Conservation (phyloP, 2,113 vertebrate genomes). For the Donacobius atricapilla region DNA sequence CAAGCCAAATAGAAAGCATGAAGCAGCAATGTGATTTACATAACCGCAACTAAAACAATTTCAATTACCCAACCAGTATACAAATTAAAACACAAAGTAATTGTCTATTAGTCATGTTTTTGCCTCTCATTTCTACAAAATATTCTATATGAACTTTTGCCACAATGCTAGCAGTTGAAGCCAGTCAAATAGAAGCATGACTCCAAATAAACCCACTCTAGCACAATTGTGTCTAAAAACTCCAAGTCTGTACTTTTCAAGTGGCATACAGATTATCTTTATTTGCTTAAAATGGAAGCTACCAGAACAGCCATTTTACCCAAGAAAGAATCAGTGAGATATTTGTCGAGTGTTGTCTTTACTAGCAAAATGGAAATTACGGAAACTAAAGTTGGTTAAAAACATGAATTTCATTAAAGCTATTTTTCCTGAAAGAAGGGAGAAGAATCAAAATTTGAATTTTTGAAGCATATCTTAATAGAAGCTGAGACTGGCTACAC, state of each 20-base stretch:
- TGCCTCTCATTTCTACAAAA: not conserved
- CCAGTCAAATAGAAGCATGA: not conserved
- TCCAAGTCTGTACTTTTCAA: not conserved
- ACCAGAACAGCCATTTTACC: not conserved
- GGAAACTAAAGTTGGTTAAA: not conserved
- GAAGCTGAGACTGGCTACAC: not conserved
- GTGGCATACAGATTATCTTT: not conserved
- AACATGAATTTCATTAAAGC: not conserved
- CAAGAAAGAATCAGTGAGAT: not conserved
- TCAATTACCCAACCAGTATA: not conserved
- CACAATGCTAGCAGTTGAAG: not conserved
- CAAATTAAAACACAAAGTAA: not conserved
- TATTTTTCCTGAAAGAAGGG: not conserved
- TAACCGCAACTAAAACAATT: not conserved
- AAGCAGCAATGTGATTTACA: not conserved
- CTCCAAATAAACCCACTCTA: not conserved
- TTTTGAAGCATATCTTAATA: not conserved
- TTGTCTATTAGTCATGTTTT: not conserved
- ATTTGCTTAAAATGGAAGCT: not conserved
- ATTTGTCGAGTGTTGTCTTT: not conserved
- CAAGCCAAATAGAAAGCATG: not conserved
- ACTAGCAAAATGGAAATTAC: not conserved
- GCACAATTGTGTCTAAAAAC: not conserved
- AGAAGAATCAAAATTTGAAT: not conserved
- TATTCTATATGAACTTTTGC: not conserved